Evolutionary conservation across 2,797 vertebrate genomes (phyloP).

Genomic region (Tamandua tetradactyla): DNA sequence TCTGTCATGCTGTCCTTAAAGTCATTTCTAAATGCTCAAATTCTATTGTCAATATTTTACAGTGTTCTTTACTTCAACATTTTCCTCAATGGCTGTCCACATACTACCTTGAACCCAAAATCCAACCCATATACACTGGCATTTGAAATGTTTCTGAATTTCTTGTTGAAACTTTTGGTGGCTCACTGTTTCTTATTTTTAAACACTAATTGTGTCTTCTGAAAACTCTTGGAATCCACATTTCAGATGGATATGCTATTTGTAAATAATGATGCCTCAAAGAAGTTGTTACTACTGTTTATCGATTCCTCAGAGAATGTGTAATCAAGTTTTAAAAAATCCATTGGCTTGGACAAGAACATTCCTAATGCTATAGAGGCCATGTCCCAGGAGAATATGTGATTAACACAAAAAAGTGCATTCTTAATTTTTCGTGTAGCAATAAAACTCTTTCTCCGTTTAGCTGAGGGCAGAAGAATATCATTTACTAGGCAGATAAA

Average conservation of each 20-base stretch:
- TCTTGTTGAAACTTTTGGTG: background rate
- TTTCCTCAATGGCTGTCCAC: background rate
- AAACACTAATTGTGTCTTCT: background rate
- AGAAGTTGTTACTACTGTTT: background rate
- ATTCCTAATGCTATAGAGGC: slow-evolving; percentile 1
- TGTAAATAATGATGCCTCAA: background rate
- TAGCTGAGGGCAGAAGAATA: background rate
- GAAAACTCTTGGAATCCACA: background rate
- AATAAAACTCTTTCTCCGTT: background rate
- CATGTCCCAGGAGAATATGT: background rate
- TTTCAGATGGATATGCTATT: background rate
- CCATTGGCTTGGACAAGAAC: background rate
- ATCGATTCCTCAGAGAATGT: background rate
- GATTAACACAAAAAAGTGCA: background rate
- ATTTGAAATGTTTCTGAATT: background rate
- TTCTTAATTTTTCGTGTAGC: background rate
- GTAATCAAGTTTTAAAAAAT: slow-evolving; percentile 1
- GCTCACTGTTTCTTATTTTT: background rate
- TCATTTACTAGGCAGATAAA: background rate
- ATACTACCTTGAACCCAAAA: no score
- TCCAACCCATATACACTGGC: background rate
- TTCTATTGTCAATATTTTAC: background rate
- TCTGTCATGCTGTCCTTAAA: background rate
- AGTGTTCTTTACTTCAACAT: background rate
- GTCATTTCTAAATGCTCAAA: background rate